These are phyloP conservation scores for Caenorhabditis latens DNA, from an alignment of 1,140 invertebrate species.

Conservation along the genomic window DNA sequence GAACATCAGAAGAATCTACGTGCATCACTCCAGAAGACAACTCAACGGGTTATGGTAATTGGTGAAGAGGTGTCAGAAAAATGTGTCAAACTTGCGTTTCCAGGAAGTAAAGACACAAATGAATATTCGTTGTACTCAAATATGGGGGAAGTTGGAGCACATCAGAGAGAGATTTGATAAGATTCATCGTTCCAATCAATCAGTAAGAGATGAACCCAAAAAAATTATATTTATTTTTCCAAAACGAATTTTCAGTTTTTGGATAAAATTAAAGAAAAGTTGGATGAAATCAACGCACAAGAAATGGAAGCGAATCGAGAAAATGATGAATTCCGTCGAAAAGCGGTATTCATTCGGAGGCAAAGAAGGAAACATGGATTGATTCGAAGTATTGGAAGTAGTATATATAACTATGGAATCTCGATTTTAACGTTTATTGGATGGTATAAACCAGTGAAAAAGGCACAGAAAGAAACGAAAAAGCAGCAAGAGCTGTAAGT, in stretches of 20 bases:
- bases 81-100: neutral
- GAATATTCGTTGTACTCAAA: slow-evolving; percentile 12
- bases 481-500: neutral
- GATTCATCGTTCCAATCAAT: neutral
- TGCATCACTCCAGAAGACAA: neutral
- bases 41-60: neutral
- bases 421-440: neutral
- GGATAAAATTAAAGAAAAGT: slow-evolving; percentile 31
- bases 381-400: neutral
- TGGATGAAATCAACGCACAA: slow-evolving; percentile 34
- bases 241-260: neutral
- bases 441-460: slow-evolving; percentile 25
- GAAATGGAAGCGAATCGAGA: slow-evolving; percentile 33
- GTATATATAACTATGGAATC: neutral
- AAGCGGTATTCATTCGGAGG: neutral
- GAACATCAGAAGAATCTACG: slow-evolving; percentile 13
- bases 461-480: neutral
- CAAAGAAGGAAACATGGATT: slow-evolving; percentile 16
- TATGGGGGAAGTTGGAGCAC: neutral
- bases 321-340: slow-evolving; percentile 16
- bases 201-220: neutral
- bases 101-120: slow-evolving; percentile 14
- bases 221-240: neutral
- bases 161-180: neutral
- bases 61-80: too few relatives aligned